Percentiles rank a stretch among this genome's conserved stretches.
Conservation (phyloP, 2,888 invertebrate genomes). For the Rhamphomyia laevipes region DNA sequence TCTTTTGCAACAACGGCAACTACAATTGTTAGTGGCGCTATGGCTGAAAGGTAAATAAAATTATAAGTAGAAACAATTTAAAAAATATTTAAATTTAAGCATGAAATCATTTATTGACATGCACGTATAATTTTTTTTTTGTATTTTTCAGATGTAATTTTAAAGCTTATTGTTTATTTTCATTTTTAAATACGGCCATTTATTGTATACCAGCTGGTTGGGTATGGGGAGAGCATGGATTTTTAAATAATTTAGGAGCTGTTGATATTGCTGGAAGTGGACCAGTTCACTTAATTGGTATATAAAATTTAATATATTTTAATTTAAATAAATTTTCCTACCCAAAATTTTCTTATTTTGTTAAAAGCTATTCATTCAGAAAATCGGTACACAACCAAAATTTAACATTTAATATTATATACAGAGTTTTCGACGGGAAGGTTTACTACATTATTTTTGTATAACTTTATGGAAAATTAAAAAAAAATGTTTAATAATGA, state of each 20-base stretch:
- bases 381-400: not conserved
- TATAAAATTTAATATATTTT: no score
- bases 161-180: conserved; percentile 83
- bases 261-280: conserved; percentile 90
- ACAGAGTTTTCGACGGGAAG: no score
- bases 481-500: no score
- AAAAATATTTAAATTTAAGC: not conserved
- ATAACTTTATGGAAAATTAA: no score
- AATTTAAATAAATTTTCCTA: no score
- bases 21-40: conserved; percentile 86
- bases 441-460: no score
- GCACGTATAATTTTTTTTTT: not conserved
- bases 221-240: conserved; percentile 85
- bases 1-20: conserved; percentile 80
- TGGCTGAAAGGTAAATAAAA: conserved; percentile 70
- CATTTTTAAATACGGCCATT: conserved; percentile 75
- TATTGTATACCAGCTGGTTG: conserved; percentile 91
- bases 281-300: conserved; percentile 78
- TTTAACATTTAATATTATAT: no score
- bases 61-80: not conserved
- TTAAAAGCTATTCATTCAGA: no score
- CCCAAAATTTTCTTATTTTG: no score
- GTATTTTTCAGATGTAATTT: conserved; percentile 71
- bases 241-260: conserved; percentile 68
- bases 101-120: not conserved